A percentile compares a stretch with the other conserved stretches of the same genome.
These are phyloP conservation scores for Cinclus mexicanus DNA, from an alignment of 2,113 vertebrate genomes.

Conservation along the genomic window DNA sequence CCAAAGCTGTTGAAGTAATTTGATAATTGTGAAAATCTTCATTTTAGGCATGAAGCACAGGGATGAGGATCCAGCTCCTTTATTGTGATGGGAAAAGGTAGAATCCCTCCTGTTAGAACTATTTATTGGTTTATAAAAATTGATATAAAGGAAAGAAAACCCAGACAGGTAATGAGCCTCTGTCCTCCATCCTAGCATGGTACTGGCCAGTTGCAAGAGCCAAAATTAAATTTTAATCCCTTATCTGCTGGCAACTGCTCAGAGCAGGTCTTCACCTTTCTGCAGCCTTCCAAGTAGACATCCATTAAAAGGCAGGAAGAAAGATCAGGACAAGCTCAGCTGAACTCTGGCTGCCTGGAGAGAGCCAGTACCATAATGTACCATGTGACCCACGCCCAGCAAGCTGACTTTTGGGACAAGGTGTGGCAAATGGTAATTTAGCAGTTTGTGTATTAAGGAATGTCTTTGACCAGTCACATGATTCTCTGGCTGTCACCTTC, in stretches of 20 bases:
- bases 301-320: background rate
- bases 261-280: background rate
- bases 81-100: background rate
- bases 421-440: background rate
- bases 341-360: fast-evolving
- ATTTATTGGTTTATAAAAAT: background rate
- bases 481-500: background rate
- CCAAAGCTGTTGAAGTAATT: background rate
- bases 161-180: background rate
- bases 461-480: background rate
- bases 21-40: background rate
- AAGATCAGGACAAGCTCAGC: background rate
- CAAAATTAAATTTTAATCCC: background rate
- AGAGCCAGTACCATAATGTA: background rate
- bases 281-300: background rate
- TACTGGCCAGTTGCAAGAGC: background rate
- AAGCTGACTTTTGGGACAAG: background rate
- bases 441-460: background rate
- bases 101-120: background rate
- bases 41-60: background rate
- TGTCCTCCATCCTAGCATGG: background rate
- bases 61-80: background rate
- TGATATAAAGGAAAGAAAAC: background rate
- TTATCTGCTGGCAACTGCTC: background rate
- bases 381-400: background rate